Conservation (phyloP, 2,888 invertebrate genomes). For the Drosophila nr. perissopoda region DNA sequence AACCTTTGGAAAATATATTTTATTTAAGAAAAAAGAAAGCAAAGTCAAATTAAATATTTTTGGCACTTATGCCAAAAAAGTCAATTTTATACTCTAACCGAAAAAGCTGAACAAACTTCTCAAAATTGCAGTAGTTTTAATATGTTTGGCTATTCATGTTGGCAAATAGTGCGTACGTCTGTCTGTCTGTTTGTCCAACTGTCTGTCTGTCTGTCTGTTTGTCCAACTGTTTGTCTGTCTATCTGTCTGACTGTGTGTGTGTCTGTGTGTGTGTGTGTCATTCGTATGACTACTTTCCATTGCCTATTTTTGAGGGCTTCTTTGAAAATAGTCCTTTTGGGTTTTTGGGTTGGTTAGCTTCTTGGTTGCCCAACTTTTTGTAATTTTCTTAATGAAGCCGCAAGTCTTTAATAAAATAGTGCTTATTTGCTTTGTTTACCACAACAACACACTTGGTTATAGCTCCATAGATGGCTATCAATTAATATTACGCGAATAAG, state of each 20-base stretch:
- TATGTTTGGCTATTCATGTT: constrained; percentile 4
- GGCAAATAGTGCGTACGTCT: neutral
- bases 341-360: too few species aligned
- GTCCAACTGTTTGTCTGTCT: constrained; percentile 2
- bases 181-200: constrained; percentile 4
- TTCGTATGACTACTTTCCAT: constrained; percentile 33
- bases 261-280: neutral
- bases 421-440: constrained; percentile 60
- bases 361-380: constrained; percentile 7
- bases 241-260: constrained; percentile 1
- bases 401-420: constrained; percentile 51
- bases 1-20: neutral
- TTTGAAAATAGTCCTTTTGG: constrained; percentile 28
- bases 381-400: constrained; percentile 44
- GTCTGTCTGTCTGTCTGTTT: neutral
- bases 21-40: neutral
- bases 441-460: neutral
- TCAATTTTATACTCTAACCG: constrained; percentile 16
- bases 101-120: constrained; percentile 14
- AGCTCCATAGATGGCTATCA: constrained; percentile 8
- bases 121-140: constrained; percentile 26
- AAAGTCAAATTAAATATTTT: neutral
- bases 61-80: neutral
- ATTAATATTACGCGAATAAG: constrained; percentile 14
- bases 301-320: constrained; percentile 71